Evolutionary conservation across 2,113 vertebrate species (phyloP), one percentile per base, ranked within the genome.

Genomic region (Carassius gibelio): DNA sequence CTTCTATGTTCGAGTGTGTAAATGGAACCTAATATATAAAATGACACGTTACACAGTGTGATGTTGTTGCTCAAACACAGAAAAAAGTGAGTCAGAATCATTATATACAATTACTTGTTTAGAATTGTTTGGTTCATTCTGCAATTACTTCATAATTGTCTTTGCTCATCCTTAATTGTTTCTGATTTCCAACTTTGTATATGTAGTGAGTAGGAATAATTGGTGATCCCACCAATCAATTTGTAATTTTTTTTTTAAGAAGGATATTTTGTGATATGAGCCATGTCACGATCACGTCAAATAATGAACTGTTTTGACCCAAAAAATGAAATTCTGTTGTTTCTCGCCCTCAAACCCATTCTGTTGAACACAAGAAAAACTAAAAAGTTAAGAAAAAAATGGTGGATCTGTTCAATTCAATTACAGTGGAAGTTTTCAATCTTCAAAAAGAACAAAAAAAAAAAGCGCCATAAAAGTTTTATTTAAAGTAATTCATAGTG

Each of bases 11-110:
- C 8, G 83, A 90, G 86, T 93, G 89, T 93, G 90, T 90, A 92
- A 93, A 93, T 91, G 83, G 92, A 94, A 92, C 82, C 88, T 95
- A 95, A 94, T 95, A 95, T 95, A 94, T 91, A 88, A 84, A 89
- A 81, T 66, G 77, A 66, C 91, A 90, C 89, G 75, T 75, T 84
- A 88, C 86, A 85, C 89, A 84, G 89, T 89, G 30, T 85, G 87
- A 91, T 52, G 36, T 19, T 62, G 30, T 75, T 48, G 19, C 45
- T 88, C 57, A 3, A 26, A 69, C 19, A 14, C 17, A 10, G 36
- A 38, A 36, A 83, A 36, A 17, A n/a, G 23, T 83, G 74, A 85
- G 75, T 80, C 66, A 83, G 68, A 84, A 75, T 66, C 64, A 75
- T 57, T 38, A 69, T 83, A 23, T 83, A 23, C 42, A 85, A 78